Percentiles rank a stretch among this genome's conserved stretches.
Evolutionary conservation across 2,888 invertebrate genomes (phyloP).

Genomic region (Yponomeuta plumbellus): DNA sequence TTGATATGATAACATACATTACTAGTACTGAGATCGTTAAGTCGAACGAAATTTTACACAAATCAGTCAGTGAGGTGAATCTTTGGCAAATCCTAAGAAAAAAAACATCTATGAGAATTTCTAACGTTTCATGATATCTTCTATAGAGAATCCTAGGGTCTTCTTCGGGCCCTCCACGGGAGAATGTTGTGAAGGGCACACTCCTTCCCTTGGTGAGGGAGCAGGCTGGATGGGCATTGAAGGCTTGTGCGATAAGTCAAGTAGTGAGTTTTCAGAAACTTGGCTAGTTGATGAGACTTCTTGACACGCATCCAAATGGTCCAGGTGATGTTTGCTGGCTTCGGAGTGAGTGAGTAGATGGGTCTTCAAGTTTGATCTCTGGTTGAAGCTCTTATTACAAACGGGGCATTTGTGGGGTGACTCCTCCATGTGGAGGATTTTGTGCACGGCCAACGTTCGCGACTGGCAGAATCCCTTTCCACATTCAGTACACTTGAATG

Average conservation of each 20-base stretch:
- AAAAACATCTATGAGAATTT: constrained; percentile 18
- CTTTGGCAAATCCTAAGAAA: constrained; percentile 17
- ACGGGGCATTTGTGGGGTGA: constrained; percentile 95
- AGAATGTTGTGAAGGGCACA: constrained; percentile 43
- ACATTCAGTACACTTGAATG: constrained; percentile 97
- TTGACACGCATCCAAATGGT: constrained; percentile 69
- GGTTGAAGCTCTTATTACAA: constrained; percentile 93
- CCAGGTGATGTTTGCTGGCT: constrained; percentile 67
- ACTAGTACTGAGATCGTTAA: constrained; percentile 9
- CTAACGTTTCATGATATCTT: constrained; percentile 92
- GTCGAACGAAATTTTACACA: constrained; percentile 13
- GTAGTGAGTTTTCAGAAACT: constrained; percentile 56
- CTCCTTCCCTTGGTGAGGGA: constrained; percentile 41
- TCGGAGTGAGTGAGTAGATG: constrained; percentile 93
- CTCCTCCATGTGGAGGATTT: constrained; percentile 94
- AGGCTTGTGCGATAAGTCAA: constrained; percentile 77
- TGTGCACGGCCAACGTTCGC: constrained; percentile 96
- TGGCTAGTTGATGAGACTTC: constrained; percentile 73
- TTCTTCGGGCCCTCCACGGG: constrained; percentile 61
- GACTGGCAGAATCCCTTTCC: constrained; percentile 99
- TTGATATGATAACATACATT: background rate
- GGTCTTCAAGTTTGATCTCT: constrained; percentile 93
- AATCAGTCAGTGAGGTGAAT: constrained; percentile 37
- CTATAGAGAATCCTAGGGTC: constrained; percentile 87
- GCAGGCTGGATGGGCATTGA: constrained; percentile 48